phyloP scores from a whole-genome alignment of 1,140 invertebrate genomes.

The Caligus rogercresseyi region DNA sequence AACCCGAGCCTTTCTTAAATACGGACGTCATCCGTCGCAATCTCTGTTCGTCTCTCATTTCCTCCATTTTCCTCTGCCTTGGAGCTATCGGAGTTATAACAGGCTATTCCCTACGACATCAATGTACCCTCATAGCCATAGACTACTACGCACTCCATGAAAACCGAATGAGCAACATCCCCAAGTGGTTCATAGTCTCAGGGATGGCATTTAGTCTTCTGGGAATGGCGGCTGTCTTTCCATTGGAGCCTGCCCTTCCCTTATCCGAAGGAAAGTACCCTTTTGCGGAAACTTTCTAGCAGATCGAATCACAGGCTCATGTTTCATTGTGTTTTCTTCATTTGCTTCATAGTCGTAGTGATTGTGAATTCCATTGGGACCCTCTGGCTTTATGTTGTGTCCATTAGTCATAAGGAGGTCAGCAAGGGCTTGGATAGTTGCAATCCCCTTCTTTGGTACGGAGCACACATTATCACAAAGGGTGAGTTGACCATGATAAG shows the following conservation, averaged over 20 bases:
- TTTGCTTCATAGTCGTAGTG: background rate
- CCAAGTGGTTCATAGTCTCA: background rate
- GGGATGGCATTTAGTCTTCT: background rate
- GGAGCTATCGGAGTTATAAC: background rate
- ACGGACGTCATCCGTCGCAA: background rate
- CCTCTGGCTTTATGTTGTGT: background rate
- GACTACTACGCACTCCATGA: background rate
- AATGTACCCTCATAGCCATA: background rate
- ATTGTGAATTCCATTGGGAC: background rate
- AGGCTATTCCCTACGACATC: background rate
- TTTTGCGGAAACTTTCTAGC: background rate
- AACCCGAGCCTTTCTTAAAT: background rate
- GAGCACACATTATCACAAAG: background rate
- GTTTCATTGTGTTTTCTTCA: background rate
- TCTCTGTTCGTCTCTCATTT: background rate
- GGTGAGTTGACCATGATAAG: background rate
- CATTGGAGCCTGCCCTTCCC: background rate
- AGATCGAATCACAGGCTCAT: background rate
- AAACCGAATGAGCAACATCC: background rate
- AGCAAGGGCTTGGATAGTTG: background rate
- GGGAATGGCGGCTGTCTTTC: background rate
- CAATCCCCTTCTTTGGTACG: background rate
- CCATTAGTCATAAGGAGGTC: background rate
- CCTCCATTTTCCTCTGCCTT: background rate
- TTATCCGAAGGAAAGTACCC: background rate